Conservation (phyloP, 2,797 vertebrate genomes). For the Myiotriccus ornatus region DNA sequence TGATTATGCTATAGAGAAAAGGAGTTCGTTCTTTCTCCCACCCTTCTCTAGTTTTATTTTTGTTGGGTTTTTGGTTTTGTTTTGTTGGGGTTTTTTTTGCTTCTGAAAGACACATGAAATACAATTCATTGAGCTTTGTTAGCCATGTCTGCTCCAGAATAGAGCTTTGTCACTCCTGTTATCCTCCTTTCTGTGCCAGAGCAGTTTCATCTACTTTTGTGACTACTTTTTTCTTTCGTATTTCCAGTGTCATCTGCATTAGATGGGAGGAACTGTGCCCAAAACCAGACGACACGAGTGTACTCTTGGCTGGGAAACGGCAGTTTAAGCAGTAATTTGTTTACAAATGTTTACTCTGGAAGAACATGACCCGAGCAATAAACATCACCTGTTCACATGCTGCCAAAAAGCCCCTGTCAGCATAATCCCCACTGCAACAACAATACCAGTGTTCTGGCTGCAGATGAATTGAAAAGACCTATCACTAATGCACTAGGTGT, state of each 20-base stretch:
- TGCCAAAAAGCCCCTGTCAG: not conserved
- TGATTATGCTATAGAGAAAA: not conserved
- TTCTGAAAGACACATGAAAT: not conserved
- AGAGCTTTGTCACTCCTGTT: not conserved
- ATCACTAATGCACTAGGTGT: not conserved
- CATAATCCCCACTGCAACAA: not conserved
- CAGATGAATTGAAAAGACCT: not conserved
- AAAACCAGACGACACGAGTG: not conserved
- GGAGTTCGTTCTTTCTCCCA: not conserved
- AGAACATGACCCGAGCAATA: not conserved
- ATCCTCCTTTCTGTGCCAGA: not conserved
- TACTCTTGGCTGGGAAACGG: not conserved
- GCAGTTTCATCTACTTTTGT: not conserved
- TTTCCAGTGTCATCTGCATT: not conserved
- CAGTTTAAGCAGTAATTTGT: not conserved
- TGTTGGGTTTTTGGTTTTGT: not conserved
- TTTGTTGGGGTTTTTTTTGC: not conserved
- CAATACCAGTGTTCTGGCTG: not conserved
- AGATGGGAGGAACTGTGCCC: not conserved
- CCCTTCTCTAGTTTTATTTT: not conserved
- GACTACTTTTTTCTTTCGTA: not conserved
- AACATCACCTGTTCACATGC: not conserved
- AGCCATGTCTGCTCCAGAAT: not conserved
- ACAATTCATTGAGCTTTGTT: not conserved
- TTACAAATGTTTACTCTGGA: not conserved